These are phyloP conservation scores for Poicephalus meyeri DNA, from an alignment of 2,113 vertebrate genomes.

Conservation along the genomic window DNA sequence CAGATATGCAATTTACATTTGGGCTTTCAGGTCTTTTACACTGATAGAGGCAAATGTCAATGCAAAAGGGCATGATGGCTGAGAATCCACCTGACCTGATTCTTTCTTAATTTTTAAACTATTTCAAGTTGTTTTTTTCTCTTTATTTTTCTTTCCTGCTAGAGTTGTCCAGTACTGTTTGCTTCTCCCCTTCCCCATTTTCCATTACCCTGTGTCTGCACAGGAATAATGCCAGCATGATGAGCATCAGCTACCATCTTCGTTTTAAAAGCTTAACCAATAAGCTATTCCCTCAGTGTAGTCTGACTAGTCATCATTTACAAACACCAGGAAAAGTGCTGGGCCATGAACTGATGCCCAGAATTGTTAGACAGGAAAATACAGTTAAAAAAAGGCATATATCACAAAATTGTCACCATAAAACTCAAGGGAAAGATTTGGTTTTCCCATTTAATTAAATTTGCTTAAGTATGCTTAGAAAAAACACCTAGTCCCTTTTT, in stretches of 20 bases:
- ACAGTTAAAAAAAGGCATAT: neutral
- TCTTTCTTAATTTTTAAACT: neutral
- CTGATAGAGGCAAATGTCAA: neutral
- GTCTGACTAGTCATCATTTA: neutral
- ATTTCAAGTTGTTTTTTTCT: neutral
- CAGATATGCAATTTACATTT: neutral
- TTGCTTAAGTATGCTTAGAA: neutral
- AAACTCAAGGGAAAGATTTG: neutral
- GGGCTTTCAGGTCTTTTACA: neutral
- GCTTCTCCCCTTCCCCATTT: neutral
- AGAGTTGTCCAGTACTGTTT: neutral
- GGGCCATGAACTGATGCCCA: neutral
- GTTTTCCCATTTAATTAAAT: neutral
- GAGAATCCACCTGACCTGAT: neutral
- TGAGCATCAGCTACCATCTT: neutral
- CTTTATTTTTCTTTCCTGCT: neutral
- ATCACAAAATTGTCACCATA: neutral
- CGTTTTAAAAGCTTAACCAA: neutral
- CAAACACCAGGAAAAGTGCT: neutral
- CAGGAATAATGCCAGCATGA: neutral
- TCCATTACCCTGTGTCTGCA: neutral
- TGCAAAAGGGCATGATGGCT: neutral
- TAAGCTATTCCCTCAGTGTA: neutral
- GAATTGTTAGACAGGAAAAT: neutral
- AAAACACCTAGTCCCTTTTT: neutral